Percentiles rank a stretch among this genome's conserved stretches.
These are phyloP conservation scores for Macaca nemestrina DNA, from an alignment of 2,113 vertebrate genomes.

Conservation along the genomic window DNA sequence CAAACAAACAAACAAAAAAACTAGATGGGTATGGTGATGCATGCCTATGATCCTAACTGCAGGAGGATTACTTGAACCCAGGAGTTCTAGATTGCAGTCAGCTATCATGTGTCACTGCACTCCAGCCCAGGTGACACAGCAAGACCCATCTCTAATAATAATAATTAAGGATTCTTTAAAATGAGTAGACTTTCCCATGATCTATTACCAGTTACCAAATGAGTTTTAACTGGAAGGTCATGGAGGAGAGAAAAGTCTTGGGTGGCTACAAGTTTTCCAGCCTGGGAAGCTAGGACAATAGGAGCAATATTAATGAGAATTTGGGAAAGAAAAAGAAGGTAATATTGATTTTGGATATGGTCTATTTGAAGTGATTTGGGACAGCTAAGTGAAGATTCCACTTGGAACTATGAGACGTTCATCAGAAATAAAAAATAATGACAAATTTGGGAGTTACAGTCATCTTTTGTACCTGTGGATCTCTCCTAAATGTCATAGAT, in stretches of 20 bases:
- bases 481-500: not conserved
- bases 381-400: not conserved
- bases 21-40: too few relatives aligned
- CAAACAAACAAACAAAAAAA: too few relatives aligned
- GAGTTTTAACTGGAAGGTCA: constrained; percentile 2
- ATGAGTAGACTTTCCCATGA: not conserved
- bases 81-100: too few relatives aligned
- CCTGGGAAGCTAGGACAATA: not conserved
- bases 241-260: not conserved
- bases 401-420: not conserved
- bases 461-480: not conserved
- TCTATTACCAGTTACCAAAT: not conserved
- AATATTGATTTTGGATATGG: not conserved
- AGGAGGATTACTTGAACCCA: too few relatives aligned
- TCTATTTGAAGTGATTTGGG: not conserved
- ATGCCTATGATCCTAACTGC: too few relatives aligned
- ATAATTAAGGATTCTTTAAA: not conserved
- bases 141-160: too few relatives aligned
- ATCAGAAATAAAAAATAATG: not conserved
- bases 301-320: not conserved
- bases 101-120: too few relatives aligned
- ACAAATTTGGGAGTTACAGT: not conserved
- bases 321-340: not conserved
- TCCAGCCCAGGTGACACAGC: too few relatives aligned
- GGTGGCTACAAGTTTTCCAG: not conserved